Percentiles rank a stretch among this genome's conserved stretches.
Conservation (phyloP, 2,797 vertebrate species). For the Agapornis canus region DNA sequence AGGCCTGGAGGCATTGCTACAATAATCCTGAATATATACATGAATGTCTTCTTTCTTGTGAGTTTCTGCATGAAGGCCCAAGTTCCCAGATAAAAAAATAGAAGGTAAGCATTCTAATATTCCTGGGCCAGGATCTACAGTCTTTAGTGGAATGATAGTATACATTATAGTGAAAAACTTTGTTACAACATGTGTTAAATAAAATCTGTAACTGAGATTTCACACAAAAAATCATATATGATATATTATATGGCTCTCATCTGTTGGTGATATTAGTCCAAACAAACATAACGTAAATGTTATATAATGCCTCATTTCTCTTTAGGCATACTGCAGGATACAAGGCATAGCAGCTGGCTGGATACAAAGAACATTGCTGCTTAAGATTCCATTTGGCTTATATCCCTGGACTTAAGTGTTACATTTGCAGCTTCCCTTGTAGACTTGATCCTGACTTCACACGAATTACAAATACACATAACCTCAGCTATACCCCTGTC, state of each 20-base stretch:
- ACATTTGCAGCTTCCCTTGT: not conserved
- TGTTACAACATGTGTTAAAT: not conserved
- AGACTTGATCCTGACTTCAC: not conserved
- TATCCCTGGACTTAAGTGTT: not conserved
- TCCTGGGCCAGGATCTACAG: not conserved
- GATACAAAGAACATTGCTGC: not conserved
- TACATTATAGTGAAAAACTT: not conserved
- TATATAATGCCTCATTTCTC: not conserved
- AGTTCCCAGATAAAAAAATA: not conserved
- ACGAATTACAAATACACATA: not conserved
- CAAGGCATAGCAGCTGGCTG: not conserved
- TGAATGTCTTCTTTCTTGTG: not conserved
- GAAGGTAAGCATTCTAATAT: not conserved
- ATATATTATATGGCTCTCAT: not conserved
- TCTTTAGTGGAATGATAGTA: not conserved
- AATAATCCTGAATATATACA: not conserved
- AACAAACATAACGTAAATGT: not conserved
- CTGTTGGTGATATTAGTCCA: not conserved
- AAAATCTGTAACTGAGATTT: not conserved
- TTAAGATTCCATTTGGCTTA: not conserved
- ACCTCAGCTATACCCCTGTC: not conserved
- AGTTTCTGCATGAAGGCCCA: not conserved
- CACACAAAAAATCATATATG: not conserved
- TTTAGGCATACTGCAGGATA: not conserved
- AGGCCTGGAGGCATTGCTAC: not conserved